Evolutionary conservation across 2,113 vertebrate species (phyloP).

Genomic region (Scortum barcoo): DNA sequence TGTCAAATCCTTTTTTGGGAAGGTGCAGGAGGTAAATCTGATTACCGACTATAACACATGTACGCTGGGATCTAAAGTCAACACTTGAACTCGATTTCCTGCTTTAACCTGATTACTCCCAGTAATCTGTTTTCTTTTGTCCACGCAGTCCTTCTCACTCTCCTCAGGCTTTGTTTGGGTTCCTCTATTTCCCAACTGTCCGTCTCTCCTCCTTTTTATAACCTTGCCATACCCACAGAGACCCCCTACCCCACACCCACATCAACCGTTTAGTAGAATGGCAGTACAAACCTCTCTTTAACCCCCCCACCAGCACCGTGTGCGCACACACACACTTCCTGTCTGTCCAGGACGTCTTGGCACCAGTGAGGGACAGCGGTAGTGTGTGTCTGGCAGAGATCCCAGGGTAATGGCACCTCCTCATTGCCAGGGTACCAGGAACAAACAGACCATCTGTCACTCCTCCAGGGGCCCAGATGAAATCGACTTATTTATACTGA

Average conservation of each 20-base stretch:
- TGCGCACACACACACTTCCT: conserved; percentile 33
- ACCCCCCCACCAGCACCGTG: not conserved
- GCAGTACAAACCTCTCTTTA: conserved; percentile 31
- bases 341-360: conserved; percentile 71
- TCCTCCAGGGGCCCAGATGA: conserved; percentile 55
- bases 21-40: conserved; percentile 28
- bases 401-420: conserved; percentile 76
- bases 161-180: conserved; percentile 38
- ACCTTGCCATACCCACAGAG: conserved; percentile 1
- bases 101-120: conserved; percentile 51
- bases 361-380: conserved; percentile 36
- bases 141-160: conserved; percentile 18
- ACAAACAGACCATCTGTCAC: conserved; percentile 79
- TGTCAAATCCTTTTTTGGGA: conserved; percentile 33
- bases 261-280: conserved; percentile 54
- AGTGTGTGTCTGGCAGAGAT: conserved; percentile 66
- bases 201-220: not conserved
- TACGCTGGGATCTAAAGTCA: conserved; percentile 41
- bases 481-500: conserved; percentile 64
- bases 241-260: not conserved
- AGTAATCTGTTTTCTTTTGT: conserved; percentile 40
- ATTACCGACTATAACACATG: conserved; percentile 30
- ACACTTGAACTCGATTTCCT: conserved; percentile 60
- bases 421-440: conserved; percentile 64
- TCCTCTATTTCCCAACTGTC: conserved; percentile 11